Evolutionary conservation across 1,140 invertebrate species (phyloP).

Genomic region (Pentalonia nigronervosa): DNA sequence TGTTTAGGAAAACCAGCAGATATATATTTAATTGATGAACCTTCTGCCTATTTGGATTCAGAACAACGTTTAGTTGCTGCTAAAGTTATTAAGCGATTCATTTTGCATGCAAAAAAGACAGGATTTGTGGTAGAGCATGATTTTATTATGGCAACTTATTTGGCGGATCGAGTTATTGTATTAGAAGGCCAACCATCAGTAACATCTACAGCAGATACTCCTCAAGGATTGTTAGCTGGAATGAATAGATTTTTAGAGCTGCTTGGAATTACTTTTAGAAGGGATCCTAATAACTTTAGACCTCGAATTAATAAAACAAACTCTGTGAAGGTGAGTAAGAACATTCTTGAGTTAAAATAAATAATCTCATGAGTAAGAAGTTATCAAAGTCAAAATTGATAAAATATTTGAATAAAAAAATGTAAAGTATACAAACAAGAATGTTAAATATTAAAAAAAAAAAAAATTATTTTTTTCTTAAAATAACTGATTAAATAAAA

Average conservation of each 20-base stretch:
- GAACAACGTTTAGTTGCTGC: slow-evolving; percentile 99
- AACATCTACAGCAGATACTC: slow-evolving; percentile 85
- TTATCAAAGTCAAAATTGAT: too few species aligned
- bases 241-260: slow-evolving; percentile 98
- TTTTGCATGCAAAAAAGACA: slow-evolving; percentile 98
- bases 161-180: slow-evolving; percentile 98
- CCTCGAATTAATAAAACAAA: slow-evolving; percentile 97
- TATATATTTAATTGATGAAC: slow-evolving; percentile 99
- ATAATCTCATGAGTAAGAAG: too few species aligned
- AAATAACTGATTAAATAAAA: too few species aligned
- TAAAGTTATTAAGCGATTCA: slow-evolving; percentile 98
- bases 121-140: slow-evolving; percentile 99
- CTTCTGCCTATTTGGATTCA: slow-evolving; percentile 98
- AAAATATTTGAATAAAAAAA: too few species aligned
- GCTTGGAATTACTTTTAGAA: slow-evolving; percentile 96
- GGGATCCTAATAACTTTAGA: slow-evolving; percentile 98
- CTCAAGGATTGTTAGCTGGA: slow-evolving; percentile 92
- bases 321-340: slow-evolving; percentile 85
- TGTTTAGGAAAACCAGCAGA: slow-evolving; percentile 98
- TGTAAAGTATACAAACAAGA: too few species aligned
- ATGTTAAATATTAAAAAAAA: too few species aligned
- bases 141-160: slow-evolving; percentile 99
- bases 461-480: too few species aligned
- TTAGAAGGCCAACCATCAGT: slow-evolving; percentile 95
- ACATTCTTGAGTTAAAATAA: too few species aligned